These are phyloP conservation scores for Torymus texanus DNA, from an alignment of 2,888 invertebrate genomes.

Conservation along the genomic window DNA sequence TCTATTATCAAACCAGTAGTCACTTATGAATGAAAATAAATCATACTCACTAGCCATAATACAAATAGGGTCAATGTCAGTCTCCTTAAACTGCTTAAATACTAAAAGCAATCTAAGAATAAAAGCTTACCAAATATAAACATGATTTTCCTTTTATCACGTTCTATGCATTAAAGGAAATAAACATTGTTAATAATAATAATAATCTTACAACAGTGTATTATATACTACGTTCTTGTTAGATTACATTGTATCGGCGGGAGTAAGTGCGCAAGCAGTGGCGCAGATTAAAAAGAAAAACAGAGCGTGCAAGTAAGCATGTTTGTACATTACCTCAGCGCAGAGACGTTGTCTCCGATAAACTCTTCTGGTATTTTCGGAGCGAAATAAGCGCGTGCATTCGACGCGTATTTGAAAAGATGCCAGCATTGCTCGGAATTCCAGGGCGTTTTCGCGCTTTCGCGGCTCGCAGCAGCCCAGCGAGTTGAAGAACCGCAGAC, in stretches of 20 bases:
- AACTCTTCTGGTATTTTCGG: conserved; percentile 67
- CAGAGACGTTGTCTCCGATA: conserved; percentile 61
- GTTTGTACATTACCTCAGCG: conserved; percentile 62
- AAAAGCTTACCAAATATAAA: neutral
- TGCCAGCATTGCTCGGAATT: conserved; percentile 63
- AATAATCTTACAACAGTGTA: too few relatives aligned
- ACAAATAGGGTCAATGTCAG: conserved; percentile 58
- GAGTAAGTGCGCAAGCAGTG: neutral
- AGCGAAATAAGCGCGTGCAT: conserved; percentile 63
- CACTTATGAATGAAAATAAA: conserved; percentile 61
- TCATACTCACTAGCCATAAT: conserved; percentile 60
- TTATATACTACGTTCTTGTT: too few relatives aligned
- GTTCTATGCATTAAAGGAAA: too few relatives aligned
- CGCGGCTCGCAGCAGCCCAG: conserved; percentile 58
- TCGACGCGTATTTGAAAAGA: conserved; percentile 63
- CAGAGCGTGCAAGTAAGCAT: neutral
- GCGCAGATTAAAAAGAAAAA: neutral
- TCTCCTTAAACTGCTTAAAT: conserved; percentile 61
- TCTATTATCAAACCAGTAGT: conserved; percentile 49
- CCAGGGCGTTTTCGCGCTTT: conserved; percentile 57
- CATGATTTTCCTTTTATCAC: too few relatives aligned
- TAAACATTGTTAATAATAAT: too few relatives aligned
- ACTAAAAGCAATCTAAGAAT: conserved; percentile 59
- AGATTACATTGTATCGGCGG: neutral
- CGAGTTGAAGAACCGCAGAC: conserved; percentile 60